These are phyloP conservation scores for Acanthiza pusilla DNA, from an alignment of 2,797 vertebrate genomes.

Conservation along the genomic window DNA sequence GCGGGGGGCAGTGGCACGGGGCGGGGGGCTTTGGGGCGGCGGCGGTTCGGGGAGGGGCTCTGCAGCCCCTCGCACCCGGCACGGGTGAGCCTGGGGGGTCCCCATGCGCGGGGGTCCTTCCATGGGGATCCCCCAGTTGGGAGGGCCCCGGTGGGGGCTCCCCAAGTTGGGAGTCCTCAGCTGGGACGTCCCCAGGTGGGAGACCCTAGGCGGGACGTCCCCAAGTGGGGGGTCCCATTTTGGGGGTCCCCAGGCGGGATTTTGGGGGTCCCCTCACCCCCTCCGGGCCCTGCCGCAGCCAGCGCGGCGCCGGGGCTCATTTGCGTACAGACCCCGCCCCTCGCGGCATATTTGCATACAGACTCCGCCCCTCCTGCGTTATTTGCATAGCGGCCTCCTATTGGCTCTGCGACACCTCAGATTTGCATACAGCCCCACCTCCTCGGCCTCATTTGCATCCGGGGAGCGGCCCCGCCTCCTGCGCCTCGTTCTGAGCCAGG, in stretches of 20 bases:
- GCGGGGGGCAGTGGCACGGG: background rate
- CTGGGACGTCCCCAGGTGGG: background rate
- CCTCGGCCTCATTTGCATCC: background rate
- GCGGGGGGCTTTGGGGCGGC: background rate
- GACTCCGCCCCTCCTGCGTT: rapidly evolving
- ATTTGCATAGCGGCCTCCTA: background rate
- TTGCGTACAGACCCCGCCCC: background rate
- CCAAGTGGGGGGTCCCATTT: background rate
- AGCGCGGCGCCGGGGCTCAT: background rate
- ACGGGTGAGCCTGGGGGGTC: background rate
- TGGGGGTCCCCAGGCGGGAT: background rate
- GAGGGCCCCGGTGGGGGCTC: too few relatives aligned
- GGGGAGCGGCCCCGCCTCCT: background rate
- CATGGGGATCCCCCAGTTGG: background rate
- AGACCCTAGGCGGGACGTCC: background rate
- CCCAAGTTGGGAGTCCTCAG: background rate
- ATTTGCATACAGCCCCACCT: background rate
- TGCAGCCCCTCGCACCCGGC: background rate
- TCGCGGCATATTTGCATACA: rapidly evolving
- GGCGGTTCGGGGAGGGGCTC: background rate
- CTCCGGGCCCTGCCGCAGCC: background rate
- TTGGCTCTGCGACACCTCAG: rapidly evolving
- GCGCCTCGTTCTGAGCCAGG: background rate
- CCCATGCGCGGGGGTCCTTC: background rate
- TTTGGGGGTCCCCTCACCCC: background rate